Evolutionary conservation across 2,113 vertebrate species (phyloP), one percentile per base, ranked within the genome.

Genomic region (Psettodes erumei): DNA sequence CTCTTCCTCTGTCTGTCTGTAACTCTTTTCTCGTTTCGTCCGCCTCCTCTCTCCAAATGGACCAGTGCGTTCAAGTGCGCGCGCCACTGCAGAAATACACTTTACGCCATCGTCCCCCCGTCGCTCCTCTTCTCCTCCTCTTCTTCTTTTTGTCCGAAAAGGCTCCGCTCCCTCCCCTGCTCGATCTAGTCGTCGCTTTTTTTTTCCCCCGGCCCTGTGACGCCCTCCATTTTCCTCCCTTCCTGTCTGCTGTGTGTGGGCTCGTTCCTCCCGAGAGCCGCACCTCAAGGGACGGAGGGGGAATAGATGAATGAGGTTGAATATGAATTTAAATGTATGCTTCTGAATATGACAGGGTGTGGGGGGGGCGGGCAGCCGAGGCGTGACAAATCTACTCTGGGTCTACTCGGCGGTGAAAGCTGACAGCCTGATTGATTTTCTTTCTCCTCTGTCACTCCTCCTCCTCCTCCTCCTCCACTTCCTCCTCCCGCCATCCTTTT

Each of bases 351-450:
- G 66, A 30, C 42, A 23, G 43, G 0, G 64, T 18, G 38, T 18
- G 19, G 40, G 65, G 43, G 69, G 51, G 25, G 27, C 15, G 0
- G 32, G 8, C n/a, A 45, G 67, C 61, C 18, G 79, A 63, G 48
- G 64, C 56, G 71, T 55, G 71, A 71, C 63, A 70, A 43, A 68
- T 71, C 60, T 11, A 58, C 32, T 78, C 23, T 32, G 61, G 65
- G 61, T 66, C 75, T n/a, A n/a, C n/a, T 68, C n/a, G 15, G 62
- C 13, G 1, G 77, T 37, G 45, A 71, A 77, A 64, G 79, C 67
- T 23, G 82, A 67, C 76, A 50, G 38, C 56, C 71, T 77, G 77
- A 86, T 84, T 75, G 71, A 79, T 84, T 86, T 81, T 62, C 43
- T 50, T 37, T 69, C 40, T 68, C 67, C 62, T 69, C 13, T 64